These are phyloP conservation scores for Globodera ellingtonae DNA, from an alignment of 1,140 invertebrate species.

Conservation along the genomic window DNA sequence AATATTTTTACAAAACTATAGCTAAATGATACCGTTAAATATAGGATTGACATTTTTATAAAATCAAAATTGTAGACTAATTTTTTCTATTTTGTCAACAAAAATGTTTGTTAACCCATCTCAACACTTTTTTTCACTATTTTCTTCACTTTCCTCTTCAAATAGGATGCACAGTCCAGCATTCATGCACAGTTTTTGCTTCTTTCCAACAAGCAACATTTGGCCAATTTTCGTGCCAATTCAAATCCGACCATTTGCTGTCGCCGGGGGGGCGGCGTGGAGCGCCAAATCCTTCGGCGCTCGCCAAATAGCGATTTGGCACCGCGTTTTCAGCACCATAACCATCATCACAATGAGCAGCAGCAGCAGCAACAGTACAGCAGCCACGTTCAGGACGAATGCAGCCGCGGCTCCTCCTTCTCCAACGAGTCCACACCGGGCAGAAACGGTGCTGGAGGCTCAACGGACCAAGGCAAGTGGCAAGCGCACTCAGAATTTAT, in stretches of 20 bases:
- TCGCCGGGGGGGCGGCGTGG: not conserved
- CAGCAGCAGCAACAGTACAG: not conserved
- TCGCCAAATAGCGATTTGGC: conserved; percentile 51
- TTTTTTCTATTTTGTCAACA: too few species aligned
- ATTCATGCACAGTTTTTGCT: too few species aligned
- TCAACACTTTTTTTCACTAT: not conserved
- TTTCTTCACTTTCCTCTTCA: not conserved
- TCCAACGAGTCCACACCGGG: conserved; percentile 48
- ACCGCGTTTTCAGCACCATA: conserved; percentile 49
- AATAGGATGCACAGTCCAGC: too few species aligned
- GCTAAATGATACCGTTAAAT: too few species aligned
- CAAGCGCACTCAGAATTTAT: not conserved
- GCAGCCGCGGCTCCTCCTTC: conserved; percentile 13
- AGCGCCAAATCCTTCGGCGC: conserved; percentile 29
- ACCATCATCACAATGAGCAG: conserved; percentile 33
- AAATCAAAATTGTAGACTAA: too few species aligned
- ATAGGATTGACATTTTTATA: too few species aligned
- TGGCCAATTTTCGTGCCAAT: conserved; percentile 2
- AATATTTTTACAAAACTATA: too few species aligned
- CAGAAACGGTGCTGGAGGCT: conserved; percentile 11
- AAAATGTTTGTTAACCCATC: not conserved
- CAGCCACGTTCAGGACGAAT: not conserved
- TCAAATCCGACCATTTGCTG: conserved; percentile 12
- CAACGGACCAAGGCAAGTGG: not conserved
- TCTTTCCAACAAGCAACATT: not conserved